Evolutionary conservation across 2,797 vertebrate species (phyloP).

Genomic region (Bradypodion ventrale): DNA sequence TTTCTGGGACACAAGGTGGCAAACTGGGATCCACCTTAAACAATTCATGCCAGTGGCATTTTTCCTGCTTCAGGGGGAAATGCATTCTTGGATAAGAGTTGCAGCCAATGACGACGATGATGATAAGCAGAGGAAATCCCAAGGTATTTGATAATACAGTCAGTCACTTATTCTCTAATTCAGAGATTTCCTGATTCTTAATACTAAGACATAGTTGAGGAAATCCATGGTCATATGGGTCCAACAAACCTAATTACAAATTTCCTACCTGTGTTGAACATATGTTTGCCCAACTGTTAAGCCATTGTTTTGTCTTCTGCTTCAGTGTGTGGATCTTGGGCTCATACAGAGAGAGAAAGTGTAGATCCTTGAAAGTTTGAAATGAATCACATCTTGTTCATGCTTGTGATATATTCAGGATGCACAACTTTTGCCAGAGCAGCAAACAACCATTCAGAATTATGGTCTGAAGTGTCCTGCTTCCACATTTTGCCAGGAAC

Average conservation of each 20-base stretch:
- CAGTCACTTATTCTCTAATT: too few species aligned
- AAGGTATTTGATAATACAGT: too few species aligned
- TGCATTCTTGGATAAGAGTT: too few species aligned
- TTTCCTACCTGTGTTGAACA: not conserved
- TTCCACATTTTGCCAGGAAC: slow-evolving; percentile 53
- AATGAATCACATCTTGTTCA: not conserved
- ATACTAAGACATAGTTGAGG: not conserved
- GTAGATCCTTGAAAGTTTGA: not conserved
- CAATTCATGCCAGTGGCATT: too few species aligned
- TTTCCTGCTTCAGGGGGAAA: too few species aligned
- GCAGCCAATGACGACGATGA: too few species aligned
- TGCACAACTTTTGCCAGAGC: not conserved
- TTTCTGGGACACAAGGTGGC: too few species aligned
- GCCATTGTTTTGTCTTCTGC: not conserved
- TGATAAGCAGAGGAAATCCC: too few species aligned
- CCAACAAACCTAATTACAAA: not conserved
- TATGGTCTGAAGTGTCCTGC: slow-evolving; percentile 23
- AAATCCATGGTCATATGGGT: too few species aligned
- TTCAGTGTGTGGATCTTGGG: not conserved
- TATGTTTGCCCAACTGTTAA: not conserved
- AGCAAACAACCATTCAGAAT: slow-evolving; percentile 39
- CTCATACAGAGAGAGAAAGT: not conserved
- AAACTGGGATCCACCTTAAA: too few species aligned
- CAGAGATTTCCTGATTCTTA: not conserved
- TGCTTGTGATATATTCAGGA: not conserved